Evolutionary conservation across 35 echinoderm and acorn worm species (phyloP).

Genomic region (Acanthaster planci): DNA sequence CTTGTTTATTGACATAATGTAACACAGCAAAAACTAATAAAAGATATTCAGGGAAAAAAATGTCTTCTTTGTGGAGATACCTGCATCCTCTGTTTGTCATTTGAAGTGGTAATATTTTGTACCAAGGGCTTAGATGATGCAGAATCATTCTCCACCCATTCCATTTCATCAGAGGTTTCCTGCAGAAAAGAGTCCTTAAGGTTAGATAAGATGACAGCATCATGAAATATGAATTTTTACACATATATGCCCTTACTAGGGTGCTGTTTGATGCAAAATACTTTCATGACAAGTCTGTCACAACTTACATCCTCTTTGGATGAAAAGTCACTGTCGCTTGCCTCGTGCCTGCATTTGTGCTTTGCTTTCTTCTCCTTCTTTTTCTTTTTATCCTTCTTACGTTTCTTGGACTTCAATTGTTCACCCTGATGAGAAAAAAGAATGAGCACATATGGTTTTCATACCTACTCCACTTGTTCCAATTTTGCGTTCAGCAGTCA

Average conservation of each 20-base stretch:
- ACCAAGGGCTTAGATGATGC: neutral
- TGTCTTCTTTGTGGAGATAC: too few species aligned
- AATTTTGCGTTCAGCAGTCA: too few species aligned
- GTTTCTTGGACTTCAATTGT: constrained; percentile 55
- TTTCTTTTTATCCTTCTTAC: constrained; percentile 61
- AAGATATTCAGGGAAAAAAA: too few species aligned
- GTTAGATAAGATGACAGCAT: too few species aligned
- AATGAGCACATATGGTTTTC: neutral
- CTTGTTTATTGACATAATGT: too few species aligned
- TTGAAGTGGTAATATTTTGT: neutral
- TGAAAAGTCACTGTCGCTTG: neutral
- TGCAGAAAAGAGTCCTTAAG: constrained; percentile 30
- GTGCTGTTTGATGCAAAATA: too few species aligned
- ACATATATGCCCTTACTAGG: too few species aligned
- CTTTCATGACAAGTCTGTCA: neutral
- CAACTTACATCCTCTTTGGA: constrained; percentile 41
- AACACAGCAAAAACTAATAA: too few species aligned
- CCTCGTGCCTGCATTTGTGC: constrained; percentile 4
- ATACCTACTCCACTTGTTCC: too few species aligned
- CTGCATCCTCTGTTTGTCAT: neutral
- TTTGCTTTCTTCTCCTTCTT: constrained; percentile 47
- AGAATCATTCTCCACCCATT: constrained; percentile 33
- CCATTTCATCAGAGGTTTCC: constrained; percentile 40
- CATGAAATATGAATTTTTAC: too few species aligned
- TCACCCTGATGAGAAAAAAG: constrained; percentile 19